These are phyloP conservation scores for Hylaeus anthracinus DNA, from an alignment of 1,140 invertebrate genomes.

Conservation along the genomic window DNA sequence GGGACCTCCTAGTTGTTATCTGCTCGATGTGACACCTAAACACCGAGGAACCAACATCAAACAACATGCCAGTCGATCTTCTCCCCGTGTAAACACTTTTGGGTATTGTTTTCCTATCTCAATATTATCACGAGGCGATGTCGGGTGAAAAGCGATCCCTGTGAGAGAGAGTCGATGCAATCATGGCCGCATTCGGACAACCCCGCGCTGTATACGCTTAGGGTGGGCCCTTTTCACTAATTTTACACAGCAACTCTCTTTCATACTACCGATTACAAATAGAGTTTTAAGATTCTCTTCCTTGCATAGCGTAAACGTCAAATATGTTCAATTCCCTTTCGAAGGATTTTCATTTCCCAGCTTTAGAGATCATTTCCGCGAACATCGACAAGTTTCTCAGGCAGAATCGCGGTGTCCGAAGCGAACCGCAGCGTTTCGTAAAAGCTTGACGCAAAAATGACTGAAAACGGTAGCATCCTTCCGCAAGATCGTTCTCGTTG, in stretches of 20 bases:
- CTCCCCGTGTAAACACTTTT: conserved; percentile 68
- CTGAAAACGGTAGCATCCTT: conserved; percentile 2
- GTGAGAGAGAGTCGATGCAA: conserved; percentile 58
- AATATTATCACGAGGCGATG: conserved; percentile 67
- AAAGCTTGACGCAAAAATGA: neutral
- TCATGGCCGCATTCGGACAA: too few species aligned
- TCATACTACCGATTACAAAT: too few species aligned
- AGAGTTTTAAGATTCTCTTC: too few species aligned
- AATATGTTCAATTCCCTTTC: too few species aligned
- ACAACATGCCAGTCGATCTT: conserved; percentile 69
- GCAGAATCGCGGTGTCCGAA: too few species aligned
- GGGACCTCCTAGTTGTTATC: conserved; percentile 61
- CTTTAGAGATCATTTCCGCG: too few species aligned
- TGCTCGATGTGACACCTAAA: conserved; percentile 68
- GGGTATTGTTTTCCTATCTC: conserved; percentile 64
- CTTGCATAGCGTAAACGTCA: too few species aligned
- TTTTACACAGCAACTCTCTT: too few species aligned
- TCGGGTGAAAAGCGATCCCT: conserved; percentile 75
- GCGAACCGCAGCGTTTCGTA: neutral
- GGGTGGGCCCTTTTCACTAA: too few species aligned
- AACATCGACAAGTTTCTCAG: too few species aligned
- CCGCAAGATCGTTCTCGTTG: neutral
- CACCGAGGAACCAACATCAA: conserved; percentile 70
- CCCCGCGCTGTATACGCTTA: neutral
- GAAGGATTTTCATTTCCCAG: too few species aligned